These are phyloP conservation scores for Gonocerus acuteangulatus DNA, from an alignment of 2,888 invertebrate genomes.

Conservation along the genomic window DNA sequence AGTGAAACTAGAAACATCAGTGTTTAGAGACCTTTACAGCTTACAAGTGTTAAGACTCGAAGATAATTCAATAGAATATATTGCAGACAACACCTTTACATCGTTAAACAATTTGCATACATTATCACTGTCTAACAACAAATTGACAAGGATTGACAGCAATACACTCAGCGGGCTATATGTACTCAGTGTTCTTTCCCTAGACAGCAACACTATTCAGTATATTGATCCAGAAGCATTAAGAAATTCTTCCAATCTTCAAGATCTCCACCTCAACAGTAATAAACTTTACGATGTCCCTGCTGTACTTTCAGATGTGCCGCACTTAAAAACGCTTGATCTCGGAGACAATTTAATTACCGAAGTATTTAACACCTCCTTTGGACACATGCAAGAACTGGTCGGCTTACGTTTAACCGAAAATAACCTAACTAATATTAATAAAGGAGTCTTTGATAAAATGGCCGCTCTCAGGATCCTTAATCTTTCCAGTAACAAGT, in stretches of 20 bases:
- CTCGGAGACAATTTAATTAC: slow-evolving; percentile 78
- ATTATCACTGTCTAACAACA: slow-evolving; percentile 71
- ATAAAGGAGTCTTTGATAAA: slow-evolving; percentile 69
- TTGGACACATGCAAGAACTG: slow-evolving; percentile 69
- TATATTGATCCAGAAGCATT: slow-evolving; percentile 67
- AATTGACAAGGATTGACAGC: slow-evolving; percentile 64
- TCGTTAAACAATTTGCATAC: slow-evolving; percentile 71
- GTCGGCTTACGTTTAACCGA: slow-evolving; percentile 74
- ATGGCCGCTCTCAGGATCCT: slow-evolving; percentile 71
- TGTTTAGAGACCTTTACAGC: slow-evolving; percentile 70
- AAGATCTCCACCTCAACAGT: slow-evolving; percentile 74
- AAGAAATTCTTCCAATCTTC: slow-evolving; percentile 68
- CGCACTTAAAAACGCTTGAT: slow-evolving; percentile 69
- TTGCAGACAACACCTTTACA: slow-evolving; percentile 71
- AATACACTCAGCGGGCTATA: slow-evolving; percentile 68
- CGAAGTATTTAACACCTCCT: slow-evolving; percentile 68
- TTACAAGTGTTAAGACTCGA: slow-evolving; percentile 72
- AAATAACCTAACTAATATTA: slow-evolving; percentile 72
- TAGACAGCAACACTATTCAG: slow-evolving; percentile 72
- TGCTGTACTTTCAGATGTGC: slow-evolving; percentile 61
- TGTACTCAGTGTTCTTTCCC: slow-evolving; percentile 64
- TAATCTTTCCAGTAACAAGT: slow-evolving; percentile 75
- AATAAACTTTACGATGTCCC: slow-evolving; percentile 71
- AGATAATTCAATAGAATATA: slow-evolving; percentile 66
- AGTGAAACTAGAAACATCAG: slow-evolving; percentile 62